These are phyloP conservation scores for Lepus americanus DNA, from an alignment of 2,113 vertebrate genomes.

Conservation along the genomic window DNA sequence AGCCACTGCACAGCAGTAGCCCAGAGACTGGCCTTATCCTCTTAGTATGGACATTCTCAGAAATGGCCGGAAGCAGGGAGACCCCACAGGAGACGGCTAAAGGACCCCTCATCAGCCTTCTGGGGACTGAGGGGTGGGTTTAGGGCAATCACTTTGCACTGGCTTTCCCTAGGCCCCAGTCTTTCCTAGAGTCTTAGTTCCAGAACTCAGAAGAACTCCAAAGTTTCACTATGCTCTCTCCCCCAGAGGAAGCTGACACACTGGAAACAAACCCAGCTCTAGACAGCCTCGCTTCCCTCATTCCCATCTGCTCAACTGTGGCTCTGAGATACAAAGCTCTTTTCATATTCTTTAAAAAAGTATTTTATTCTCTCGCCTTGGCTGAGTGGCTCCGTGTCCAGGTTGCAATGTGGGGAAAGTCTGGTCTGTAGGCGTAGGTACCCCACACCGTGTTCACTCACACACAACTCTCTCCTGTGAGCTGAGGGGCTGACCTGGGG, in stretches of 20 bases:
- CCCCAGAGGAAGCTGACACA: background rate
- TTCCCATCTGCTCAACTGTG: background rate
- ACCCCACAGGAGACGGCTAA: background rate
- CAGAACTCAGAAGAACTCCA: background rate
- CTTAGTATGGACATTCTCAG: background rate
- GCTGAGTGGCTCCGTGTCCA: background rate
- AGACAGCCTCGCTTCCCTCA: background rate
- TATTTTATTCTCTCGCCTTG: background rate
- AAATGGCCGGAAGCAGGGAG: background rate
- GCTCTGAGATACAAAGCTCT: conserved; percentile 7
- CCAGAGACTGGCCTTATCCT: conserved; percentile 52
- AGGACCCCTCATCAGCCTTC: background rate
- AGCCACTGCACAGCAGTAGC: conserved; percentile 78
- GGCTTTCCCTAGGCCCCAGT: background rate
- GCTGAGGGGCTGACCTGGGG: background rate
- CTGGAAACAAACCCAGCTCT: background rate
- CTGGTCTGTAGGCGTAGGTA: background rate
- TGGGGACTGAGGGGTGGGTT: background rate
- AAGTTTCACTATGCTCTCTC: background rate
- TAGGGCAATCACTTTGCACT: conserved; percentile 33
- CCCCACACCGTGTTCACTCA: background rate
- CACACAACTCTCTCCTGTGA: background rate
- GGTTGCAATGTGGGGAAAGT: background rate
- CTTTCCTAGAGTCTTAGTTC: background rate
- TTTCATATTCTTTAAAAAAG: background rate